Base-by-base conservation (phyloP, 2,113 vertebrate genomes). In the Telmatochromis sp. region DNA sequence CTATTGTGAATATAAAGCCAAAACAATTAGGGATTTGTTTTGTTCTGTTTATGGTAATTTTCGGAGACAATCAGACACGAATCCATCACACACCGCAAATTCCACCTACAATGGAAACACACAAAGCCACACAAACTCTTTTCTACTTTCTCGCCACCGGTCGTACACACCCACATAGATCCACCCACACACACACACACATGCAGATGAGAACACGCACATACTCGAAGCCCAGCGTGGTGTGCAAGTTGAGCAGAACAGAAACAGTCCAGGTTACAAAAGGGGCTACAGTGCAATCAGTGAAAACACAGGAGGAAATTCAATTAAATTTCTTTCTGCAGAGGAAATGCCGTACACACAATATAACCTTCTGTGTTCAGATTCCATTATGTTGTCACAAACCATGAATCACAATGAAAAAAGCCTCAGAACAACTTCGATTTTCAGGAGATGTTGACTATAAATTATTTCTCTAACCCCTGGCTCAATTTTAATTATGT, bases 311-410 rank as follows among this genome's bases (percentile, higher is more conserved):
- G 86, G 81, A 87, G 89, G 80, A 89, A 89, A 94, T 94, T 95
- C 91, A 96, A 94, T 96, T 94, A 94, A 92, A 92, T 93, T 87
- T 89, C 83, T 89, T 89, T 87, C 89, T 86, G 85, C 88, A 80
- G 94, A 93, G 89, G 81, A 94, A 93, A 93, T 83, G 83, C 92
- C 82, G 83, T 89, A 93, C 86, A 92, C 92, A 94, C 84, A 90
- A 87, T 84, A 80, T 88, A 89, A 86, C 80, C 35, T 81, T 91
- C 88, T 89, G 86, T 91, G 88, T 92, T 94, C 88, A 55, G 84
- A 92, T 94, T 94, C 90, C 91, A 93, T 96, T 95, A 94, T 91
- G 85, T 89, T 95, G 90, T 95, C 92, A 93, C 90, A 71, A 81
- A 83, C 92, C 83, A 92, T 95, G 93, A 95, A 91, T 95, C 92